Evolutionary conservation across 1,140 invertebrate species (phyloP).

Genomic region (Chrysomallon squamiferum): DNA sequence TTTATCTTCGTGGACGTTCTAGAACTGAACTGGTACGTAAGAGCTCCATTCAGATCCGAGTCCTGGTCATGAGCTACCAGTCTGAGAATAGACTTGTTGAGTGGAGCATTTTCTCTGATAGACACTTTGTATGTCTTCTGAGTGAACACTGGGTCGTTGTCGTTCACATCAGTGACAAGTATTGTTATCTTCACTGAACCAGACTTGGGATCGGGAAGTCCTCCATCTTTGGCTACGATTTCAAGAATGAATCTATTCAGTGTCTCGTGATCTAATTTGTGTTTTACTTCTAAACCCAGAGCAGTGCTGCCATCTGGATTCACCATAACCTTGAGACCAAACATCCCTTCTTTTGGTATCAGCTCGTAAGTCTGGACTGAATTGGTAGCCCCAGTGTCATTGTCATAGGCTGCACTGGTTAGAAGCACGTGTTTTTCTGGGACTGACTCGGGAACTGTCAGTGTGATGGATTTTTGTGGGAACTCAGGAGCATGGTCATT

Average conservation of each 20-base stretch:
- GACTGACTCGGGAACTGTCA: slow-evolving; percentile 62
- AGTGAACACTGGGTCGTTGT: slow-evolving; percentile 84
- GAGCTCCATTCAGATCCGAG: slow-evolving; percentile 44
- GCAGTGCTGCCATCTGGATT: slow-evolving; percentile 40
- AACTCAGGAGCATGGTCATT: slow-evolving; percentile 94
- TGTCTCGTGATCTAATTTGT: slow-evolving; percentile 81
- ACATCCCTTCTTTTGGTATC: slow-evolving; percentile 29
- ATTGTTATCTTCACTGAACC: slow-evolving; percentile 43
- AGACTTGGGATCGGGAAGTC: slow-evolving; percentile 76
- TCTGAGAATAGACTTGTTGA: slow-evolving; percentile 31
- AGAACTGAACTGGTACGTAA: slow-evolving; percentile 43
- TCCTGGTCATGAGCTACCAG: slow-evolving; percentile 50
- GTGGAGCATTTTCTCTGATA: slow-evolving; percentile 73
- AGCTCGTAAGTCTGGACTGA: slow-evolving; percentile 42
- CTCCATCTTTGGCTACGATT: slow-evolving; percentile 86
- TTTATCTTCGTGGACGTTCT: slow-evolving; percentile 27
- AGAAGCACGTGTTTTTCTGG: slow-evolving; percentile 70
- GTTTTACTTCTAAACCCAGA: slow-evolving; percentile 36
- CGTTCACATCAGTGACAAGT: slow-evolving; percentile 80
- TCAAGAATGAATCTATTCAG: slow-evolving; percentile 86
- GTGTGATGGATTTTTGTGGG: slow-evolving; percentile 33
- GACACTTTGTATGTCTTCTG: slow-evolving; percentile 64
- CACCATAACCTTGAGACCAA: slow-evolving; percentile 33
- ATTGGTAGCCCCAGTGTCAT: slow-evolving; percentile 68
- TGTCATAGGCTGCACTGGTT: slow-evolving; percentile 64